Base-by-base conservation (phyloP, 2,888 invertebrate species). In the Pseudolycoriella hygida region DNA sequence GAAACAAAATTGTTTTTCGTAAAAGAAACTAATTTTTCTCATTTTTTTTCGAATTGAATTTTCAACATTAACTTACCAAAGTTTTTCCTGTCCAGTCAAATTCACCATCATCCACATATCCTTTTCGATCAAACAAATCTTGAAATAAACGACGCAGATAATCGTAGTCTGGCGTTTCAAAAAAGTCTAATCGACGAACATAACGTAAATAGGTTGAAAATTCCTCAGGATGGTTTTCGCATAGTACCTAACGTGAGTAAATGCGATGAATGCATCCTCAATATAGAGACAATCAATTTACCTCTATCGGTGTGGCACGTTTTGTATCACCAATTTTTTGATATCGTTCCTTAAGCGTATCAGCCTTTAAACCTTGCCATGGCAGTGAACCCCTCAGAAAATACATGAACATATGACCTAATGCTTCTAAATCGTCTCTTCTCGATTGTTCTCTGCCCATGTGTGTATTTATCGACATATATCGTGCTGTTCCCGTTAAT, bases 371-470 rank as follows among this genome's bases (percentile, higher is more conserved):
- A 59, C 98, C 98, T 74, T 99, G 98, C 97, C 97, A 97, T 56
- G 98, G 98, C 69, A 99, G 77, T 68, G 93, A 94, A 60, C 98
- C 98, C 59, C 98, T 80, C 69, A 99, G 77, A 74, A 99, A 99
- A 76, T 99, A 99, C 97, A 99, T 97, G 74, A 99, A 98, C 98
- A 99, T 99, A 73, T 98, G 97, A 54, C 98, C 98, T 61, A 99
- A 75, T 52, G 98, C 98, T 72, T 99, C 98, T 67, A 98, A 74
- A 72, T 98, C 98, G 71, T 98, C 98, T 66, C 98, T 77, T 67
- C 98, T 80, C 62, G 96, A 96, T 80, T 99, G 98, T 73, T 99
- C 98, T 85, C 96, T 93, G 61, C 98, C 98, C 75, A 99, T 82
- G 76, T 99, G 98, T 67, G 98, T 99, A 70, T 99, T 99, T 71